A percentile compares a stretch with the other conserved stretches of the same genome.
Conservation (phyloP, 1,140 invertebrate genomes). For the Drosophila nebulosa region DNA sequence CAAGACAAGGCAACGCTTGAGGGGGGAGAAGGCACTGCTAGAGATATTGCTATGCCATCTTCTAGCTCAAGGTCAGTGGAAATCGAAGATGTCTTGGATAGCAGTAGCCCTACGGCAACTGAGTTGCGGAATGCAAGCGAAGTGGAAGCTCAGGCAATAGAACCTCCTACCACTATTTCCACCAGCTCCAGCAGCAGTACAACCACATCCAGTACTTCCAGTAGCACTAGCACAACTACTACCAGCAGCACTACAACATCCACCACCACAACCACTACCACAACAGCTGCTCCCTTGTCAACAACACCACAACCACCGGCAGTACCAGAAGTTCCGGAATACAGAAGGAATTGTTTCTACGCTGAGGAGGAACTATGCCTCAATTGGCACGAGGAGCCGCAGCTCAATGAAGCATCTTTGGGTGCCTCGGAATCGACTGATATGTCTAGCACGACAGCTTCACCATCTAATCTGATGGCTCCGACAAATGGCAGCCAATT, state of each 20-base stretch:
- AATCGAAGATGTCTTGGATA: background rate
- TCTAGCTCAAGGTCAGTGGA: background rate
- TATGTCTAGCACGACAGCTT: background rate
- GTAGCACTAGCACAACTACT: background rate
- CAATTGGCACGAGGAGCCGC: slow-evolving; percentile 27
- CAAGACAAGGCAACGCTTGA: background rate
- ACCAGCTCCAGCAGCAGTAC: background rate
- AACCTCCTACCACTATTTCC: background rate
- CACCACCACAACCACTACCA: slow-evolving; percentile 19
- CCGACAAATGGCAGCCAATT: slow-evolving; percentile 13
- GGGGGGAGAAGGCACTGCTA: background rate
- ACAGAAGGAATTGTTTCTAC: slow-evolving; percentile 69
- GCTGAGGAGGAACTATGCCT: slow-evolving; percentile 68
- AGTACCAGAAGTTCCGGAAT: slow-evolving; percentile 48
- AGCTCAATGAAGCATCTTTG: background rate
- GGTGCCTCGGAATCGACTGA: background rate
- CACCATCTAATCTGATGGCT: background rate
- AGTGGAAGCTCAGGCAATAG: background rate
- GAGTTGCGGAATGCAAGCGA: background rate
- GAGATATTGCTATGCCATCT: background rate
- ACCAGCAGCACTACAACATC: background rate
- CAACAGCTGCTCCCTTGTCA: background rate
- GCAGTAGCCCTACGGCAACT: background rate
- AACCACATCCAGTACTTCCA: background rate
- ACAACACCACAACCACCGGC: background rate